phyloP scores from a whole-genome alignment of 1,140 invertebrate species.

The Apis dorsata region DNA sequence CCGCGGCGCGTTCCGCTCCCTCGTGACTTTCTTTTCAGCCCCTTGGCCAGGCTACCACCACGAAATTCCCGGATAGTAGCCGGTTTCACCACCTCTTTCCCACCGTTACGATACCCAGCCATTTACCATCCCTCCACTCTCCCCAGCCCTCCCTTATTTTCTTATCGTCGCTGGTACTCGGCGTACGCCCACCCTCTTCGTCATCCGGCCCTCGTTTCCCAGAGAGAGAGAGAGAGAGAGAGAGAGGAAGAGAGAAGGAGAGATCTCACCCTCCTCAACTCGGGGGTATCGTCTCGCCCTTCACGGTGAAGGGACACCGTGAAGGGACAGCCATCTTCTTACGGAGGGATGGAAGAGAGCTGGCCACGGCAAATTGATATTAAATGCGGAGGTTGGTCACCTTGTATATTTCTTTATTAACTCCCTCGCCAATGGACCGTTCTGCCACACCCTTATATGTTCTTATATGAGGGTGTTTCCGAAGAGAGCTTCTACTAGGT shows the following conservation, averaged over 20 bases:
- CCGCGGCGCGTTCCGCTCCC: slow-evolving; percentile 46
- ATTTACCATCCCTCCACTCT: slow-evolving; percentile 58
- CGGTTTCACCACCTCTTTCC: slow-evolving; percentile 52
- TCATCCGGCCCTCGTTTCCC: slow-evolving; percentile 50
- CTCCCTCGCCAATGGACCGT: slow-evolving; percentile 62
- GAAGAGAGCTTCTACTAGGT: not conserved
- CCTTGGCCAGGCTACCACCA: slow-evolving; percentile 48
- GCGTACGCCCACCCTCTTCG: slow-evolving; percentile 10
- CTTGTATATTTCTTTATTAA: slow-evolving; percentile 77
- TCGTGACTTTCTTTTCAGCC: slow-evolving; percentile 55
- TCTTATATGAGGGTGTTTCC: slow-evolving; percentile 34
- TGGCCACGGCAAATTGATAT: slow-evolving; percentile 75
- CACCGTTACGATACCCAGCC: slow-evolving; percentile 53
- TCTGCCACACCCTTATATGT: slow-evolving; percentile 38
- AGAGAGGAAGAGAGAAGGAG: slow-evolving; percentile 7
- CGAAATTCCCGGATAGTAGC: slow-evolving; percentile 64
- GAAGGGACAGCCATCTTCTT: slow-evolving; percentile 9
- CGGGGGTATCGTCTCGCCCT: no score
- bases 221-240: slow-evolving; percentile 13
- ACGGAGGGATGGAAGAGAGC: slow-evolving; percentile 56
- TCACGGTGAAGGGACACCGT: no score
- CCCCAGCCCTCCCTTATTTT: slow-evolving; percentile 64
- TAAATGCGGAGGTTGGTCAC: slow-evolving; percentile 76
- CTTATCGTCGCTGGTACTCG: slow-evolving; percentile 51
- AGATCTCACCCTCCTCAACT: slow-evolving; percentile 36